Percentiles rank a stretch among this genome's conserved stretches.
Evolutionary conservation across 2,888 invertebrate genomes (phyloP).

Genomic region (Hemistola chrysoprasaria): DNA sequence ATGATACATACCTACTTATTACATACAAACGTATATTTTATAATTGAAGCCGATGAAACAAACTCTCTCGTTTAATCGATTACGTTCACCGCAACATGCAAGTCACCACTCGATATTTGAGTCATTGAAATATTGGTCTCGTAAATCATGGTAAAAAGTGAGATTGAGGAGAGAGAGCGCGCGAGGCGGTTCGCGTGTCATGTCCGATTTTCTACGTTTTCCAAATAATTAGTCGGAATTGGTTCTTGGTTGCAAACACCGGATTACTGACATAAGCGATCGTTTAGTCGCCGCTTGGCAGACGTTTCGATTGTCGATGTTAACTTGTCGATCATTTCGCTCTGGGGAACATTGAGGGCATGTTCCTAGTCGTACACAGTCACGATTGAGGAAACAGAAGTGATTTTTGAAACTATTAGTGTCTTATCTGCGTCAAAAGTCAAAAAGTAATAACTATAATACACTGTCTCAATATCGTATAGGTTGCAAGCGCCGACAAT

Average conservation of each 20-base stretch:
- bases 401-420: too few species aligned
- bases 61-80: conserved; percentile 12
- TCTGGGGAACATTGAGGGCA: not conserved
- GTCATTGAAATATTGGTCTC: conserved; percentile 19
- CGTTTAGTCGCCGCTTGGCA: conserved; percentile 21
- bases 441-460: not conserved
- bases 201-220: conserved; percentile 51
- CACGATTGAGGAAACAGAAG: too few species aligned
- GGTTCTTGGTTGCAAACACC: conserved; percentile 32
- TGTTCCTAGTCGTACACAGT: too few species aligned
- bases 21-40: too few species aligned
- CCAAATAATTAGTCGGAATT: conserved; percentile 51
- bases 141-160: conserved; percentile 31
- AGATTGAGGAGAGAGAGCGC: conserved; percentile 36
- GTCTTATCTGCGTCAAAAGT: conserved; percentile 3
- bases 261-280: conserved; percentile 31
- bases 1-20: too few species aligned
- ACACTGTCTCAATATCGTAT: too few species aligned
- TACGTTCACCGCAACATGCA: conserved; percentile 5
- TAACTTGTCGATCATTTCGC: conserved; percentile 2
- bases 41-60: conserved; percentile 6
- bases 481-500: too few species aligned
- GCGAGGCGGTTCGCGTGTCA: conserved; percentile 31
- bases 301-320: conserved; percentile 11
- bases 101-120: conserved; percentile 19